A percentile compares a stretch with the other conserved stretches of the same genome.
phyloP scores from a whole-genome alignment of 2,888 invertebrate species.

The Mesoligia furuncula region DNA sequence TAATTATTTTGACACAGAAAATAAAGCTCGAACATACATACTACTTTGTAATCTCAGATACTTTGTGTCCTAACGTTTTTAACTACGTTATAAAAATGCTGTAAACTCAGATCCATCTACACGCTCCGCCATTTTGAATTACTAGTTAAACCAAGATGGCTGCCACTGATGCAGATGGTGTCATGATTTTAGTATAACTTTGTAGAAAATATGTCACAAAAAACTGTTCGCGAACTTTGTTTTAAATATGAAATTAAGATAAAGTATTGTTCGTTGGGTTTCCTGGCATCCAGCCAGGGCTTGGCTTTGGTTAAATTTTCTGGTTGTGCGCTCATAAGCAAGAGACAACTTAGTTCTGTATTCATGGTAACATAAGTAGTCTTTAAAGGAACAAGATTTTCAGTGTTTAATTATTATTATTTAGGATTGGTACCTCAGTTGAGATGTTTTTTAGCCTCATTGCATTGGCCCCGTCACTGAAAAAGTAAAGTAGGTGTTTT shows the following conservation, averaged over 20 bases:
- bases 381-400: no score
- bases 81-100: conserved; percentile 62
- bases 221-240: conserved; percentile 41
- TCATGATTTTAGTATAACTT: conserved; percentile 51
- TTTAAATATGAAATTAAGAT: conserved; percentile 61
- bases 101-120: conserved; percentile 53
- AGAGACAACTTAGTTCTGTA: conserved; percentile 27
- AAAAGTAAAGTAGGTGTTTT: neutral
- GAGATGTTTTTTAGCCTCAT: neutral
- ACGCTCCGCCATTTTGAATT: conserved; percentile 66
- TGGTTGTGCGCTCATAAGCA: conserved; percentile 29
- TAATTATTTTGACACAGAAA: conserved; percentile 5
- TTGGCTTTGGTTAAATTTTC: conserved; percentile 53
- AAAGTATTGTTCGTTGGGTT: conserved; percentile 38
- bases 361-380: conserved; percentile 22
- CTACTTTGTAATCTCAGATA: conserved; percentile 33
- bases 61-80: conserved; percentile 51
- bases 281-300: conserved; percentile 44
- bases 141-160: conserved; percentile 65
- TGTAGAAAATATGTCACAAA: conserved; percentile 53
- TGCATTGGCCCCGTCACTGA: neutral
- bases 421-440: neutral
- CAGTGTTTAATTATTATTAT: neutral
- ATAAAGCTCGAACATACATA: conserved; percentile 13
- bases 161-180: conserved; percentile 38